These are phyloP conservation scores for Tetraneura akinire DNA, from an alignment of 1,140 invertebrate genomes.

Conservation along the genomic window DNA sequence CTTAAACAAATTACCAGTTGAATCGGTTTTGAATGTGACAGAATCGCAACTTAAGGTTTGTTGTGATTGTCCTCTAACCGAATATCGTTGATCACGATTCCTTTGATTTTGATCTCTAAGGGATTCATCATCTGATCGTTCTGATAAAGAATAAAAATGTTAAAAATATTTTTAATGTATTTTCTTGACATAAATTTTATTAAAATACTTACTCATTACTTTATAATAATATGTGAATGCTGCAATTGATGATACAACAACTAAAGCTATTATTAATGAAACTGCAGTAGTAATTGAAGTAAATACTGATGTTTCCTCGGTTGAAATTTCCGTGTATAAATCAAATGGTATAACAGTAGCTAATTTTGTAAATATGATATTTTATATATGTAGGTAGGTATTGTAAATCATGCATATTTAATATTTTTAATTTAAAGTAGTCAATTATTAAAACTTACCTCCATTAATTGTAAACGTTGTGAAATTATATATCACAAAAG, in stretches of 20 bases:
- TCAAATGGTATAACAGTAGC: conserved; percentile 43
- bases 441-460: conserved; percentile 60
- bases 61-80: conserved; percentile 58
- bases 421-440: neutral
- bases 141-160: conserved; percentile 55
- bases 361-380: neutral
- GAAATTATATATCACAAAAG: conserved; percentile 83
- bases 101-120: conserved; percentile 75
- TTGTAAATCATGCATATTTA: neutral
- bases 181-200: neutral
- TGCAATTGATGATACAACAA: conserved; percentile 40
- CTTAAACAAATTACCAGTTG: conserved; percentile 54
- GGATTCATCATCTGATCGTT: conserved; percentile 63
- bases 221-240: conserved; percentile 46
- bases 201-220: conserved; percentile 32
- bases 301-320: conserved; percentile 30
- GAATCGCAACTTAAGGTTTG: conserved; percentile 59
- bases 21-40: conserved; percentile 63
- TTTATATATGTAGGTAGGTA: too few species aligned
- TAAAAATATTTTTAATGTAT: conserved; percentile 62
- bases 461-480: conserved; percentile 75
- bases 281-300: conserved; percentile 39
- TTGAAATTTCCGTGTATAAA: conserved; percentile 22
- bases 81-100: conserved; percentile 73
- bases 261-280: conserved; percentile 31